Evolutionary conservation across 2,113 vertebrate species (phyloP), one percentile per base, ranked within the genome.

Genomic region (Petroica traversi): DNA sequence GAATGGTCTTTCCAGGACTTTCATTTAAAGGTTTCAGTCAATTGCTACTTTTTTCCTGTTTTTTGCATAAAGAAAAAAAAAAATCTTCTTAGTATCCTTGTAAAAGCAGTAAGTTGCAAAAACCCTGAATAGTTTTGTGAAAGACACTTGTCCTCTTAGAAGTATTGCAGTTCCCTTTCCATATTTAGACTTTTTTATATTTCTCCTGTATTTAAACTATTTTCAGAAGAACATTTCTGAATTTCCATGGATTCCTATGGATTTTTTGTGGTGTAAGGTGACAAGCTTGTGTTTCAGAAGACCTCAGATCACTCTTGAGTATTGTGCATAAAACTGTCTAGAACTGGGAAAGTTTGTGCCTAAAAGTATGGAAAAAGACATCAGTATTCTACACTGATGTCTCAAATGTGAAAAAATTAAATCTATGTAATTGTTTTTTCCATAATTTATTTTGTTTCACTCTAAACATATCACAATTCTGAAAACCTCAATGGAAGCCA

Each of bases 181-280:
- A 2, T 55, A 15, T 25, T 59, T 63, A 33, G 13, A 40, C 18
- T 46, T 74, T n/a, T 52, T 25, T 12, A 6, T 38, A 57, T 51
- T 75, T 62, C 40, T 91, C 38, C 7, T n/a, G 62, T 31, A 20
- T 58, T 95, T 89, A 71, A 75, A 33, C 38, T 86, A 7, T 88
- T 91, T 45, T 92, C n/a, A 82, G 77, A 94, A 94, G 63, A 94
- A 88, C 26, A 14, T 72, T 77, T 87, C 52, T 86, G 77, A 67
- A 58, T 58, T n/a, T n/a, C n/a, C n/a, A n/a, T n/a, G 48, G 55
- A 85, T 87, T 63, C 33, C 8, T 15, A 8, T 85, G 43, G 43
- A 61, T 71, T 84, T 90, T 20, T 68, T 77, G 12, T 28, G 19
- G 22, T 49, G 25, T 34, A n/a, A 16, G 12, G 31, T 80, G 40